phyloP scores from a whole-genome alignment of 2,797 vertebrate genomes.

The Nothura maculosa region DNA sequence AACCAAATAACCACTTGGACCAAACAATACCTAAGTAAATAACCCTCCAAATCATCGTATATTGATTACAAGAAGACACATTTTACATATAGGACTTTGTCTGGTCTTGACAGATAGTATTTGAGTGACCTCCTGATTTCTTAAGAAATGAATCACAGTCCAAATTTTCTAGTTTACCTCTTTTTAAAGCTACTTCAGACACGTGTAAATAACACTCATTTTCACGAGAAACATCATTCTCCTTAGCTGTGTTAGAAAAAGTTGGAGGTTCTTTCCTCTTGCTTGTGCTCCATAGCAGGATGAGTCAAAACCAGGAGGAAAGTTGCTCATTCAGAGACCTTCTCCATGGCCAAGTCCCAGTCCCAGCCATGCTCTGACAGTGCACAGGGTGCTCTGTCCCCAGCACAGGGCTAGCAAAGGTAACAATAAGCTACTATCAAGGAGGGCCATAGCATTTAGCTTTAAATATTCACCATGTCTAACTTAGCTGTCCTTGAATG shows the following conservation, averaged over 20 bases:
- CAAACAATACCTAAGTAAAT: background rate
- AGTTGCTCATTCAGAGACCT: background rate
- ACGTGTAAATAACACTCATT: background rate
- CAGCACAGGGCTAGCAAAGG: background rate
- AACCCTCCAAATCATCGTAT: background rate
- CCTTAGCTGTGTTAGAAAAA: background rate
- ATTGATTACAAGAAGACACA: background rate
- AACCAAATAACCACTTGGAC: background rate
- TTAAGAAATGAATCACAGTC: background rate
- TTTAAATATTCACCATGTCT: background rate
- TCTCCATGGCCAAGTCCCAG: background rate
- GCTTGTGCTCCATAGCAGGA: background rate
- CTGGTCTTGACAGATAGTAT: background rate
- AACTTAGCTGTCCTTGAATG: background rate
- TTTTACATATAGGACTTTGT: background rate
- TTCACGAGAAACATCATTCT: background rate
- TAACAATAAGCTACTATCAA: background rate
- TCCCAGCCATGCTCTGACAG: background rate
- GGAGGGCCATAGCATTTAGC: background rate
- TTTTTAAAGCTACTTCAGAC: background rate
- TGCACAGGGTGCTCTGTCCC: rapidly evolving
- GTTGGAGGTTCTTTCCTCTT: background rate
- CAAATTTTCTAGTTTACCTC: background rate
- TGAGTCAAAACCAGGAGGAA: background rate
- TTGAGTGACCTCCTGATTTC: background rate